These are phyloP conservation scores for Acleris holmiana DNA, from an alignment of 2,888 invertebrate species.

Conservation along the genomic window DNA sequence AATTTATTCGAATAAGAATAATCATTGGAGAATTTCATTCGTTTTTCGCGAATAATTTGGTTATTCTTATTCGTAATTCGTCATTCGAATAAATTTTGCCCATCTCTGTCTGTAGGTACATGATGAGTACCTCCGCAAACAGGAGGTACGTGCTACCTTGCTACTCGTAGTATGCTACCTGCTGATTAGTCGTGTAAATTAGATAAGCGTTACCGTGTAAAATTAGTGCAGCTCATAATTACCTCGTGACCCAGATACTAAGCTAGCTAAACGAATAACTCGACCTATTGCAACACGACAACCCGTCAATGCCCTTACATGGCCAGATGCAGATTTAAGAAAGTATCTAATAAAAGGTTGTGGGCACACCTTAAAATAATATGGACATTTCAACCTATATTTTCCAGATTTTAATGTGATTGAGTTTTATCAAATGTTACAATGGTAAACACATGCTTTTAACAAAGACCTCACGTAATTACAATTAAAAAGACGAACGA, in stretches of 20 bases:
- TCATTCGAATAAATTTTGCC: too few relatives aligned
- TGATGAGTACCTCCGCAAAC: constrained; percentile 26
- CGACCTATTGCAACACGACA: constrained; percentile 48
- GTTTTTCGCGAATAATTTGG: too few relatives aligned
- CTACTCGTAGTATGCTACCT: too few relatives aligned
- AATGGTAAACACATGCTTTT: too few relatives aligned
- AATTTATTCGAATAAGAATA: too few relatives aligned
- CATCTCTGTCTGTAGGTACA: too few relatives aligned
- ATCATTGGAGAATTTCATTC: too few relatives aligned
- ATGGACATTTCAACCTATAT: background rate
- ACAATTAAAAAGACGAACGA: background rate
- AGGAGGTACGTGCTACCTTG: constrained; percentile 4
- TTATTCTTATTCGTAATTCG: too few relatives aligned
- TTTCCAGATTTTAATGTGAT: too few relatives aligned
- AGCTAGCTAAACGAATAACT: constrained; percentile 62
- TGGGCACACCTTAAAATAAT: constrained; percentile 11
- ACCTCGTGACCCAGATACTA: constrained; percentile 68
- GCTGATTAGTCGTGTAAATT: constrained; percentile 46
- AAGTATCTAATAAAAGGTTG: constrained; percentile 18
- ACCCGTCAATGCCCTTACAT: constrained; percentile 22
- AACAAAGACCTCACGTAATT: too few relatives aligned
- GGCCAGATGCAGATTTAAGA: constrained; percentile 24
- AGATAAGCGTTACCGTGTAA: constrained; percentile 55
- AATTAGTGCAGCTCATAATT: constrained; percentile 69
- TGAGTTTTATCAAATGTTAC: too few relatives aligned